Evolutionary conservation across 2,888 invertebrate genomes (phyloP).

Genomic region (Drosophila longiperda): DNA sequence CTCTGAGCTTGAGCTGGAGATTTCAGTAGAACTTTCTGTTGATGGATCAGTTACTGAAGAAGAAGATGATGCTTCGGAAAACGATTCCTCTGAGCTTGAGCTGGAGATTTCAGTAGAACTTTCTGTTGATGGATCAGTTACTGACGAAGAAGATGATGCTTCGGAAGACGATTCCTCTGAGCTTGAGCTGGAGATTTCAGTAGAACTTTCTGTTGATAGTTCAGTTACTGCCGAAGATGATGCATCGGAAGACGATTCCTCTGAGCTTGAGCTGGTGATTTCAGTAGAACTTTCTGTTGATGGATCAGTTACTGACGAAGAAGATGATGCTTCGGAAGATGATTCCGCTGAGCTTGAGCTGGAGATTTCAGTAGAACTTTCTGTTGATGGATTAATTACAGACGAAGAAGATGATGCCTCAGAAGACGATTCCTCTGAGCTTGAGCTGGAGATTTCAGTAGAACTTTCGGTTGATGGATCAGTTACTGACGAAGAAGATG

Average conservation of each 20-base stretch:
- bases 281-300: constrained; percentile 1
- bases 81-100: neutral
- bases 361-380: constrained; percentile 5
- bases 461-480: neutral
- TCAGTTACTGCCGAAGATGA: too few species aligned
- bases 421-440: neutral
- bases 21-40: constrained; percentile 15
- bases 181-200: constrained; percentile 1
- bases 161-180: neutral
- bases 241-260: neutral
- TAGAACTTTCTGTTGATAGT: neutral
- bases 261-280: neutral
- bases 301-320: too few species aligned
- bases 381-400: neutral
- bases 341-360: neutral
- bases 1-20: neutral
- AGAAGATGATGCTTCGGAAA: too few species aligned
- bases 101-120: neutral
- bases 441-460: neutral
- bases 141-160: neutral
- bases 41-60: neutral
- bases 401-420: neutral
- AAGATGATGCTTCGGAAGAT: neutral
- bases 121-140: neutral
- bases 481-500: neutral